Conservation (phyloP, 2,113 vertebrate species). For the Nipponia nippon region DNA sequence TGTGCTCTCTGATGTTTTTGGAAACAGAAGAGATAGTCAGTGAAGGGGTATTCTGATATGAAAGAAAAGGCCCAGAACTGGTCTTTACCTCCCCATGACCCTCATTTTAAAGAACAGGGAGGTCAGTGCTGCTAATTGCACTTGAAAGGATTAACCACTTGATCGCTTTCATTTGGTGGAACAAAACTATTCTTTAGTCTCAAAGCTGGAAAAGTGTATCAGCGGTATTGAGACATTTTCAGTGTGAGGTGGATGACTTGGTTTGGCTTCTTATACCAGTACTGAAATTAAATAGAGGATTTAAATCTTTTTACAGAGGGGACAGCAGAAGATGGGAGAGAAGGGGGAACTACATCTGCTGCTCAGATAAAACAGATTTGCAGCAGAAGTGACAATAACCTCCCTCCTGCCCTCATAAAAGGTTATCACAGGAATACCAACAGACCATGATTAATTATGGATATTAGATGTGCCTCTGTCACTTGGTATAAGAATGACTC, state of each 20-base stretch:
- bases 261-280: not conserved
- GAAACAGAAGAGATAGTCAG: slow-evolving; percentile 26
- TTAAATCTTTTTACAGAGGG: not conserved
- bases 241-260: not conserved
- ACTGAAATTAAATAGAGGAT: not conserved
- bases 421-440: not conserved
- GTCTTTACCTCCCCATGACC: slow-evolving; percentile 53
- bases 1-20: slow-evolving; percentile 52
- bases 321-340: not conserved
- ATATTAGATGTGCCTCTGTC: not conserved
- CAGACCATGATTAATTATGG: not conserved
- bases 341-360: not conserved
- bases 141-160: slow-evolving; percentile 57
- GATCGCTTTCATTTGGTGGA: slow-evolving; percentile 10
- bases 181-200: not conserved
- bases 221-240: not conserved
- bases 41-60: slow-evolving; percentile 1
- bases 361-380: not conserved
- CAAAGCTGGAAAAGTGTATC: not conserved
- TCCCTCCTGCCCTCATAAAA: not conserved
- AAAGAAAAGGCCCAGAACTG: slow-evolving; percentile 40
- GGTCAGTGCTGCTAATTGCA: slow-evolving; percentile 40
- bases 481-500: not conserved
- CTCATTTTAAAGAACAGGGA: slow-evolving; percentile 20
- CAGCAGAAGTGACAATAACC: not conserved